Evolutionary conservation across 2,113 vertebrate genomes (phyloP).

Genomic region (Octodon degus): DNA sequence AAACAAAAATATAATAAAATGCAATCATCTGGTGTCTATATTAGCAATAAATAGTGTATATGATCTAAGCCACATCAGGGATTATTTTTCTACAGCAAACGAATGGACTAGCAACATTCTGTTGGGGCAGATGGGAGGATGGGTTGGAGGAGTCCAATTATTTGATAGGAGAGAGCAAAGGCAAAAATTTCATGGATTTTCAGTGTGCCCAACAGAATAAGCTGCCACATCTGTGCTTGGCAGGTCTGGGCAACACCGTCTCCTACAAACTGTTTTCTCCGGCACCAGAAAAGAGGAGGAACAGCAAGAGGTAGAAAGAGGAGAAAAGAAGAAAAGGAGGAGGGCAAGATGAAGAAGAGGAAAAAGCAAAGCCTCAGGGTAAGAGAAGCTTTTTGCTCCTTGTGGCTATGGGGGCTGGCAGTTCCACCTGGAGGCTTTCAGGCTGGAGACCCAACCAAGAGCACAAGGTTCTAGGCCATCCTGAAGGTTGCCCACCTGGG

Average conservation of each 20-base stretch:
- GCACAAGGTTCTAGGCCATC: no score
- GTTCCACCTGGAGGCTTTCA: neutral
- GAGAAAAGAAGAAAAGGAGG: no score
- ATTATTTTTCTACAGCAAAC: neutral
- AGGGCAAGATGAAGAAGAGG: no score
- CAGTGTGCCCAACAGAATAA: neutral
- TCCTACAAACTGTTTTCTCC: neutral
- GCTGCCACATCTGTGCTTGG: neutral
- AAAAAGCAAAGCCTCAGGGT: neutral
- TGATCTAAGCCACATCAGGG: constrained; percentile 28
- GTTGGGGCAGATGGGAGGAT: neutral
- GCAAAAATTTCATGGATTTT: neutral
- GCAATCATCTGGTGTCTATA: constrained; percentile 53
- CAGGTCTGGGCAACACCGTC: neutral
- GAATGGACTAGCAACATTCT: neutral
- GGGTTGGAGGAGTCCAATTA: neutral
- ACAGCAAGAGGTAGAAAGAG: no score
- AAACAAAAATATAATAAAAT: constrained; percentile 66
- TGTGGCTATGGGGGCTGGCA: neutral
- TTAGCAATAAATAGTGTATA: constrained; percentile 63
- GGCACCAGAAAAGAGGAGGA: neutral
- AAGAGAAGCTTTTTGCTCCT: neutral
- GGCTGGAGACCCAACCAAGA: neutral
- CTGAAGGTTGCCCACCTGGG: neutral
- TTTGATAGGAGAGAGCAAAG: neutral